Evolutionary conservation across 2,113 vertebrate genomes (phyloP), one percentile per base, ranked within the genome.

Genomic region (Cnemophilus loriae): DNA sequence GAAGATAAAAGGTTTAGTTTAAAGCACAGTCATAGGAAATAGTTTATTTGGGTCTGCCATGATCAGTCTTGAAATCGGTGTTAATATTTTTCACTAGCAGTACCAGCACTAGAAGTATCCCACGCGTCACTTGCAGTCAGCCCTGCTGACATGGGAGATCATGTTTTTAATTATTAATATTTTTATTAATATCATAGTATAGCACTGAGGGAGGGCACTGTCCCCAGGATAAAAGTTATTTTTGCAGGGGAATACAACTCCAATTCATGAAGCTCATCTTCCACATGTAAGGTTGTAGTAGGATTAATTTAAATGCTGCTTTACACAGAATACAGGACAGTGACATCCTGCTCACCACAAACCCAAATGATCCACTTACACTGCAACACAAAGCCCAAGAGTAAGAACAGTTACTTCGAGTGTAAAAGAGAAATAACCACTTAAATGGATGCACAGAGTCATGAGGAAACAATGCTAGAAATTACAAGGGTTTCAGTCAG

Each of bases 241-340:
- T 87, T 52, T 37, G 4, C 18, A 86, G 16, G 8, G 11, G 26
- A 69, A 64, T 13, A 27, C 16, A 84, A 50, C 27, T 42, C 30
- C 20, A 46, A n/a, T 10, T 42, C 10, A 73, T 4, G 3, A 5
- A 68, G 8, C 16, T 35, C n/a, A 60, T 69, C 24, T 56, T 56
- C 59, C 27, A 57, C 2, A 32, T 9, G 26, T 8, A 39, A 41
- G 3, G 1, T 1, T 53, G 11, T 2, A 37, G 37, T 10, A 49
- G 13, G 32, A 59, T 32, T 42, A 32, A 52, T 50, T 70, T 27
- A 46, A 76, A 44, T 26, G 44, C 24, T 63, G 9, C 4, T 70
- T 74, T 46, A 47, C 20, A 32, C 5, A 55, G 21, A 33, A 37
- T 13, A 19, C 0, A 1, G n/a, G n/a, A 75, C 1, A 68, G 35